These are phyloP conservation scores for Halocynthia aurantium DNA, from an alignment of 23 tunicate genomes.

Conservation along the genomic window DNA sequence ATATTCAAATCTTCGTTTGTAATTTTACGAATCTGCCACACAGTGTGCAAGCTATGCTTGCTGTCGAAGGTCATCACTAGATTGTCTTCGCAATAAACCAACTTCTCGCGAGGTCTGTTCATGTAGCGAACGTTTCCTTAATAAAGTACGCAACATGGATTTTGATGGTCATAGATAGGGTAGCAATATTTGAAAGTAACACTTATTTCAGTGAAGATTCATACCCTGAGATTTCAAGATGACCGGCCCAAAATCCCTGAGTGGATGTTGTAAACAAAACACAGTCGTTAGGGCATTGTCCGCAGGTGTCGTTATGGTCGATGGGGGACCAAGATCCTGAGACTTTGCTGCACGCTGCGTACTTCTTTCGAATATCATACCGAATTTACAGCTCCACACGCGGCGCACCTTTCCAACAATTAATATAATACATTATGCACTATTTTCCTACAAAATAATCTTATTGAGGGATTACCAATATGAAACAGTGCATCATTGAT, in stretches of 20 bases:
- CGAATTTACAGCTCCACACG: constrained; percentile 71
- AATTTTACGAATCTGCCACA: constrained; percentile 73
- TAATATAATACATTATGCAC: too few relatives aligned
- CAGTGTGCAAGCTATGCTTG: constrained; percentile 77
- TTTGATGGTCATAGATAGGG: neutral
- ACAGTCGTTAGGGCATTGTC: constrained; percentile 75
- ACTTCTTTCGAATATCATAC: constrained; percentile 69
- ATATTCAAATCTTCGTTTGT: constrained; percentile 51
- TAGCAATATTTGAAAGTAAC: neutral
- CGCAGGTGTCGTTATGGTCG: neutral
- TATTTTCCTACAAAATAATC: too few relatives aligned
- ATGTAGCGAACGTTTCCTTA: constrained; percentile 77
- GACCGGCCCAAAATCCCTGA: constrained; percentile 75
- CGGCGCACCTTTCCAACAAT: constrained; percentile 35
- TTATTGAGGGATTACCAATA: too few relatives aligned
- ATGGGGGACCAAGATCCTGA: neutral
- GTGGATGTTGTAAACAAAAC: constrained; percentile 86
- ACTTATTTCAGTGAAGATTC: neutral
- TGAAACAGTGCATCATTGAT: too few relatives aligned
- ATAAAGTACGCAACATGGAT: neutral
- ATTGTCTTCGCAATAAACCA: constrained; percentile 84
- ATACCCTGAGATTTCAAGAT: constrained; percentile 74
- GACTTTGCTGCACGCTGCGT: neutral
- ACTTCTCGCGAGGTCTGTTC: constrained; percentile 61
- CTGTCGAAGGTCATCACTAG: constrained; percentile 81